Conservation (phyloP, 2,113 vertebrate species). For the Caranx melampygus region DNA sequence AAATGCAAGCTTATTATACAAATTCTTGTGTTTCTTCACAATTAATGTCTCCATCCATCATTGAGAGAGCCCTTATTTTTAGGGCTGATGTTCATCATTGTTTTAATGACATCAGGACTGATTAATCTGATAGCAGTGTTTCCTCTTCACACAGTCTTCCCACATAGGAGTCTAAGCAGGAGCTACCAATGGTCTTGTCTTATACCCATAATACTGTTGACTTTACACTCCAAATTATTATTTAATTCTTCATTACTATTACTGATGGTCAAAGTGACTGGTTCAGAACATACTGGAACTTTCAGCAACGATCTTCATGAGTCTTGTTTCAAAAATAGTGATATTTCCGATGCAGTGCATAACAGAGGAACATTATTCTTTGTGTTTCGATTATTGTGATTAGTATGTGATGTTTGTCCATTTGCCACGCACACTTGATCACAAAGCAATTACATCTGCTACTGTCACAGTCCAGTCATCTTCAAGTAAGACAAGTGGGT, state of each 20-base stretch:
- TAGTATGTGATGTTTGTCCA: background rate
- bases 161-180: background rate
- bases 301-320: background rate
- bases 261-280: background rate
- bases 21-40: background rate
- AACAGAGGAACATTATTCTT: background rate
- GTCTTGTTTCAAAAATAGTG: too few species aligned
- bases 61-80: background rate
- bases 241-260: background rate
- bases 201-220: background rate
- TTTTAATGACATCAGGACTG: background rate
- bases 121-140: constrained; percentile 1
- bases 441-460: background rate
- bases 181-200: background rate
- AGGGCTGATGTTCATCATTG: background rate
- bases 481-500: background rate
- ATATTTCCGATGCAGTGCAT: background rate
- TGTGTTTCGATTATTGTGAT: background rate
- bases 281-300: background rate
- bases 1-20: background rate
- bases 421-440: background rate
- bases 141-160: background rate
- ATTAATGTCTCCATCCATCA: background rate
- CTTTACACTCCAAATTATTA: background rate
- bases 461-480: background rate